phyloP scores from a whole-genome alignment of 2,113 vertebrate genomes.

The Nycticebus coucang region DNA sequence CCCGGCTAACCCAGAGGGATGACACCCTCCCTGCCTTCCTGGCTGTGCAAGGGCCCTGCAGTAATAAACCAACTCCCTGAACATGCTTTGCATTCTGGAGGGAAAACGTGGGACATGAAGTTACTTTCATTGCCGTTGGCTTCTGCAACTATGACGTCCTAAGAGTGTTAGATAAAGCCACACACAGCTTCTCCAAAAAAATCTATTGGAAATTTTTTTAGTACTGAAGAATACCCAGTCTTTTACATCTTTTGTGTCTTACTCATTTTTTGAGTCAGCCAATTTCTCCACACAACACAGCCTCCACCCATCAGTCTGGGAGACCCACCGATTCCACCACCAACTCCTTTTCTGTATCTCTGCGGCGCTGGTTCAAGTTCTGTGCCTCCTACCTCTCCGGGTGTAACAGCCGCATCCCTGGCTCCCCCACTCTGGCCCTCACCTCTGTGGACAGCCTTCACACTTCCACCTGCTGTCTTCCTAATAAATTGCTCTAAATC shows the following conservation, averaged over 20 bases:
- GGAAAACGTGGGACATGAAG: conserved; percentile 37
- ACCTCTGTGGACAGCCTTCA: neutral
- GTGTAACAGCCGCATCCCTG: neutral
- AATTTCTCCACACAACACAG: neutral
- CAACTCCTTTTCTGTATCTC: neutral
- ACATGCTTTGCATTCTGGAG: conserved; percentile 1
- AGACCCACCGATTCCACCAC: neutral
- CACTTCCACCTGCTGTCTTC: neutral
- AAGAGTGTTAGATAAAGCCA: conserved; percentile 42
- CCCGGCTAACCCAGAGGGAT: neutral
- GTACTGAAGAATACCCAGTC: conserved; percentile 14
- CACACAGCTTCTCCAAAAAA: neutral
- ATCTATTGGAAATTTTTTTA: conserved; percentile 13
- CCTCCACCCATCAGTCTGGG: neutral
- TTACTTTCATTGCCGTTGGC: conserved; percentile 61
- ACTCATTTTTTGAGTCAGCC: neutral
- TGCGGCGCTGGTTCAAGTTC: neutral
- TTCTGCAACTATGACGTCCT: conserved; percentile 32
- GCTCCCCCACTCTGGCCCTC: neutral
- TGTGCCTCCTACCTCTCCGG: neutral
- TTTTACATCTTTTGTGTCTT: neutral
- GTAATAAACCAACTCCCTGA: neutral
- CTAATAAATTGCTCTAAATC: neutral
- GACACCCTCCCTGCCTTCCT: neutral
- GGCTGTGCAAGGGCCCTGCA: neutral